Base-by-base conservation (phyloP, 2,797 vertebrate species). In the Peromyscus attwateri region DNA sequence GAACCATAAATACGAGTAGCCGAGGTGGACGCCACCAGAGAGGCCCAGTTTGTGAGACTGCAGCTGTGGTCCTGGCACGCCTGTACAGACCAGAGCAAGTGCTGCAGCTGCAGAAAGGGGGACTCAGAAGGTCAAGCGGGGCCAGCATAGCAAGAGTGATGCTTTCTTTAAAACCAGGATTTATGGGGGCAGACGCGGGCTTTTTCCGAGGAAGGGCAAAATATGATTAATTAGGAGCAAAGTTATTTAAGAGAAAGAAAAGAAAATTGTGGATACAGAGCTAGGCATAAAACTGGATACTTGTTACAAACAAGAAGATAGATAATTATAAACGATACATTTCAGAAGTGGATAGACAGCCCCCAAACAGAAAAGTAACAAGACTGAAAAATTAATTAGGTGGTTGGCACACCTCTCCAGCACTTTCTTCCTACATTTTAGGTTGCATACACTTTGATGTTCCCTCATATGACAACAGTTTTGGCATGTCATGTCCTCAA, bases 181-280 rank as follows among this genome's bases (percentile, higher is more conserved):
- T 75, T 57, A 88, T 64, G 37, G 46, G 57, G 27, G 37, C 46
- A 92, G 68, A 75, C 7, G 2, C 21, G 0, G 27, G n/a, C 8
- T n/a, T 73, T 66, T 60, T 88, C 37, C 3, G 23, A 46, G 46
- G 13, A 29, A 11, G 57, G 43, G 9, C 8, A 46, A 55, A 71
- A 52, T 49, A 23, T 60, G 88, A 62, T 91, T 79, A 14, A 87
- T 21, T 70, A 76, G 62, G 37, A 83, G 37, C 3, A 57, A 57
- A 57, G 37, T 70, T 90, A 85, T 62, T 96, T 80, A 92, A 91
- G 87, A 57, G 80, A 83, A 97, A 94, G 23, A 66, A 91, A 80
- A 57, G 27, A 64, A 80, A 81, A 66, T 70, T 31, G 13, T 92
- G n/a, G 85, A 68, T 84, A 34, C 46, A 64, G 46, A 84, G 94